Percentiles rank a stretch among this genome's conserved stretches.
phyloP scores from a whole-genome alignment of 1,140 invertebrate species.

The Ceratina japonica region DNA sequence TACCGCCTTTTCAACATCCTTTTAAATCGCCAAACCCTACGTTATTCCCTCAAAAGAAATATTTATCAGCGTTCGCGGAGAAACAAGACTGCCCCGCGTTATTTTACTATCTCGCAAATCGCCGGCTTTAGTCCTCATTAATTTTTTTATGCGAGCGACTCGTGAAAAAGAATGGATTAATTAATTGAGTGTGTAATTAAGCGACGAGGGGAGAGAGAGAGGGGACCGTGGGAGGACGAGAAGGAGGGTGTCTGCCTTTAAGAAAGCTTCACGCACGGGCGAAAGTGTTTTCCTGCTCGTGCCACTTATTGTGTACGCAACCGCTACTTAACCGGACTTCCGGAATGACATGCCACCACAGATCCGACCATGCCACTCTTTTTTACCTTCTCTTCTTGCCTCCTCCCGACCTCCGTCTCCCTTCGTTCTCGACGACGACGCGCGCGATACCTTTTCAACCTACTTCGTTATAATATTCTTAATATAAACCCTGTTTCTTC shows the following conservation, averaged over 20 bases:
- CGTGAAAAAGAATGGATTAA: too few relatives aligned
- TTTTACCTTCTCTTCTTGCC: not conserved
- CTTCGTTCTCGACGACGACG: not conserved
- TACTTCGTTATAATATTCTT: not conserved
- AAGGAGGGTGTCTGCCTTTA: constrained; percentile 32
- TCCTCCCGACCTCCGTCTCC: not conserved
- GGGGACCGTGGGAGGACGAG: constrained; percentile 9
- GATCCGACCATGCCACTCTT: not conserved
- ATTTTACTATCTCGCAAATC: too few relatives aligned
- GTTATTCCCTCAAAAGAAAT: not conserved
- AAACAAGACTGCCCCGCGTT: too few relatives aligned
- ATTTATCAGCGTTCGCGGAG: too few relatives aligned
- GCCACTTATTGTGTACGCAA: constrained; percentile 31
- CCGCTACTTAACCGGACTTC: constrained; percentile 29
- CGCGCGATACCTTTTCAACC: not conserved
- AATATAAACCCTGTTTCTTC: too few relatives aligned
- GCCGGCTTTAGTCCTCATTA: too few relatives aligned
- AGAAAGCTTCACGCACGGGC: constrained; percentile 10
- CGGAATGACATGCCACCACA: constrained; percentile 13
- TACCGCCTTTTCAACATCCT: not conserved
- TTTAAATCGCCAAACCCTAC: not conserved
- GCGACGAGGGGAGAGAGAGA: too few relatives aligned
- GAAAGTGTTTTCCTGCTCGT: constrained; percentile 22
- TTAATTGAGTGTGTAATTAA: not conserved
- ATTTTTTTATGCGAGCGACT: too few relatives aligned